A percentile compares a stretch with the other conserved stretches of the same genome.
phyloP scores from a whole-genome alignment of 2,113 vertebrate genomes.

The Hippolais icterina region DNA sequence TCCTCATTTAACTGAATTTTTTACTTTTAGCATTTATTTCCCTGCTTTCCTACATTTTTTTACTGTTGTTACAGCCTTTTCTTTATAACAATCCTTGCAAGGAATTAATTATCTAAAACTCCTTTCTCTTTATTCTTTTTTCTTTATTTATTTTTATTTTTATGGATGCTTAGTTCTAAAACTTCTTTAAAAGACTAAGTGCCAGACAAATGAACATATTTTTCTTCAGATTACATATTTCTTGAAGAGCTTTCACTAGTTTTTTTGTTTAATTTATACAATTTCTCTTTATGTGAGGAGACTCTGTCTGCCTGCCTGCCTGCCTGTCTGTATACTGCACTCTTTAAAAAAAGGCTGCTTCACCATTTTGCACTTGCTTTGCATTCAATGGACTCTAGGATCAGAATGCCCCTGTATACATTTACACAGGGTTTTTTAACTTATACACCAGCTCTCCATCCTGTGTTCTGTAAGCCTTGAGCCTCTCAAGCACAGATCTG shows the following conservation, averaged over 20 bases:
- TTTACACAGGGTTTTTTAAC: not conserved
- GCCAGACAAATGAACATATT: not conserved
- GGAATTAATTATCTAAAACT: not conserved
- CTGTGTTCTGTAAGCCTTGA: not conserved
- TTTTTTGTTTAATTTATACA: not conserved
- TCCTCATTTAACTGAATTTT: not conserved
- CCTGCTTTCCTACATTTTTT: not conserved
- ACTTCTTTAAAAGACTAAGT: not conserved
- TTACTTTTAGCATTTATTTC: not conserved
- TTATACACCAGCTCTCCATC: not conserved
- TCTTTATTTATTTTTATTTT: rapidly evolving
- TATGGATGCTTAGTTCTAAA: not conserved
- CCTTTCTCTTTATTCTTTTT: not conserved
- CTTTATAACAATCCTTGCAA: not conserved
- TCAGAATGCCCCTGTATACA: not conserved
- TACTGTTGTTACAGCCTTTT: not conserved
- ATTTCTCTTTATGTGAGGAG: not conserved
- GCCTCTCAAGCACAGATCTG: not conserved
- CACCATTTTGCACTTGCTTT: not conserved
- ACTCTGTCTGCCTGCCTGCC: not conserved
- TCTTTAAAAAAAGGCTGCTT: not conserved
- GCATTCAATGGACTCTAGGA: not conserved
- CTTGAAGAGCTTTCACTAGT: not conserved
- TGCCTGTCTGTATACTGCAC: too few species aligned
- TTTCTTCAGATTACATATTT: not conserved